A percentile compares a stretch with the other conserved stretches of the same genome.
phyloP scores from a whole-genome alignment of 2,797 vertebrate genomes.

The Ctenopoma multispine region DNA sequence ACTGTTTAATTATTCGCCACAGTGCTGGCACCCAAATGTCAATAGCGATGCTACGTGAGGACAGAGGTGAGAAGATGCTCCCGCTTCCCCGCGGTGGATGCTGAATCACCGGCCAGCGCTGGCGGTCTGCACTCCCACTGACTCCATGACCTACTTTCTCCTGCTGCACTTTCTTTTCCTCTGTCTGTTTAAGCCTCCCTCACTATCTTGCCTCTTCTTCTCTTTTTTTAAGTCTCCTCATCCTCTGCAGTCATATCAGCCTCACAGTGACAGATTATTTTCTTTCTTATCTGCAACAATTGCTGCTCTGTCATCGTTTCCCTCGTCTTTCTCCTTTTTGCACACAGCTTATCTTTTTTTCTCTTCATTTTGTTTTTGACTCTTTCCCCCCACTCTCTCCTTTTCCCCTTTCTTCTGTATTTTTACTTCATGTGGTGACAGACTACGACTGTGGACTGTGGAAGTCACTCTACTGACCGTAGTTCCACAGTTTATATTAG shows the following conservation, averaged over 20 bases:
- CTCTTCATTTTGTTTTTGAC: background rate
- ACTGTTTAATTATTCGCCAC: background rate
- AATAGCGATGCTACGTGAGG: background rate
- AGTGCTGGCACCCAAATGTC: background rate
- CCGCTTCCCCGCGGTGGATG: background rate
- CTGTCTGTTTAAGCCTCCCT: background rate
- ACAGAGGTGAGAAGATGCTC: slow-evolving; percentile 26
- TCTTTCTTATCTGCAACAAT: background rate
- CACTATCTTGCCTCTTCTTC: background rate
- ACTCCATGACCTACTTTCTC: slow-evolving; percentile 63
- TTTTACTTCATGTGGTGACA: slow-evolving; percentile 10
- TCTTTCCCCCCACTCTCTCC: background rate
- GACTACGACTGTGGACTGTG: too few relatives aligned
- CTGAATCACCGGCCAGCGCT: slow-evolving; percentile 43
- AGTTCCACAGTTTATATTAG: background rate
- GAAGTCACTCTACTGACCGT: background rate
- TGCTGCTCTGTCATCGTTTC: slow-evolving; percentile 8
- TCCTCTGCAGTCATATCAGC: background rate
- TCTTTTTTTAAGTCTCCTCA: background rate
- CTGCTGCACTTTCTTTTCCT: slow-evolving; percentile 5
- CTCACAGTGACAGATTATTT: background rate
- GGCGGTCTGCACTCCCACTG: slow-evolving; percentile 26
- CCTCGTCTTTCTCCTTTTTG: background rate
- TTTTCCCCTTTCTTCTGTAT: background rate
- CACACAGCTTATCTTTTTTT: slow-evolving; percentile 19